phyloP scores from a whole-genome alignment of 1,140 invertebrate species.

The Trichoplusia ni region DNA sequence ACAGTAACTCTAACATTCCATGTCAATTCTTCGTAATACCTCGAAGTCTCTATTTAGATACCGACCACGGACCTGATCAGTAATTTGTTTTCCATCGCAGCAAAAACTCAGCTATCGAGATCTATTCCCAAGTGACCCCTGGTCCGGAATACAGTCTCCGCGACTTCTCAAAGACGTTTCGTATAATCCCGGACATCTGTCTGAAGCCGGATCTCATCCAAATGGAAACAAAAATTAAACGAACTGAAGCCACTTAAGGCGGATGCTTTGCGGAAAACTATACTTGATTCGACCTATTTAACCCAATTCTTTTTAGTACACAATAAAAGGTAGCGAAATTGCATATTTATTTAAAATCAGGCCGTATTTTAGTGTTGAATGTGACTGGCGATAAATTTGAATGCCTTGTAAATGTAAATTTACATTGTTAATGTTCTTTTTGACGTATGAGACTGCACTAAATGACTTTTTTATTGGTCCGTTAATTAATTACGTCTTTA shows the following conservation, averaged over 20 bases:
- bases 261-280: not conserved
- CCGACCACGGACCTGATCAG: too few species aligned
- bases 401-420: not conserved
- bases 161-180: not conserved
- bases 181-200: slow-evolving; percentile 7
- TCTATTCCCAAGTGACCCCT: not conserved
- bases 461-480: too few species aligned
- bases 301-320: too few species aligned
- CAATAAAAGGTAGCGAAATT: not conserved
- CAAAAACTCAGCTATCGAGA: not conserved
- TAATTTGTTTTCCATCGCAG: not conserved
- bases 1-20: too few species aligned
- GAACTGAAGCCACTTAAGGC: not conserved
- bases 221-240: not conserved
- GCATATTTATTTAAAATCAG: not conserved
- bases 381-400: not conserved
- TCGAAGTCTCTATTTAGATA: too few species aligned
- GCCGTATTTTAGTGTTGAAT: not conserved
- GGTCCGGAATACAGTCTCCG: too few species aligned
- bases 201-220: not conserved
- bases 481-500: too few species aligned
- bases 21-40: too few species aligned
- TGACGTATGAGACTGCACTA: too few species aligned
- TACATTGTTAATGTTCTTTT: not conserved
- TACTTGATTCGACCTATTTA: not conserved